Evolutionary conservation across 2,888 invertebrate genomes (phyloP), one percentile per base, ranked within the genome.

Genomic region (Cephus spinipes): DNA sequence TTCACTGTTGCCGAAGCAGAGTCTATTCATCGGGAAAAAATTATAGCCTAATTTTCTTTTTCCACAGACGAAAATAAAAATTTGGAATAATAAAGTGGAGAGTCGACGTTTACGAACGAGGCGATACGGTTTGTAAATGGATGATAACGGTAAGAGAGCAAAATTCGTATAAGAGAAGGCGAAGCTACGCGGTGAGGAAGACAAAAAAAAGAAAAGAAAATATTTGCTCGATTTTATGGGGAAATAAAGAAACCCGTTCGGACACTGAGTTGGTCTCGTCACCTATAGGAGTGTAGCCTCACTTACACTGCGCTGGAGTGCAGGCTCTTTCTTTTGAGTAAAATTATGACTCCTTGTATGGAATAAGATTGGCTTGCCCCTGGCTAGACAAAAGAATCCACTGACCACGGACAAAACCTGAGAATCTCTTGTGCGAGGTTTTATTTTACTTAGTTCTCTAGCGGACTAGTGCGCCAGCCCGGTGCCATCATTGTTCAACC

Each of bases 341-440:
- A 71, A 71, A 71, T 71, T 71, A 71, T 33, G 71, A 33, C 71
- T 71, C 71, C 71, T 71, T 71, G 71, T 71, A 71, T 30, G 71
- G 71, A 31, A 15, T 33, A 33, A 33, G 71, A 71, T 71, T 71
- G 71, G 71, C 71, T 33, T 71, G 71, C 71, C 30, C 33, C 33
- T 12, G 71, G 71, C 71, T 71, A 71, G 30, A 71, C 71, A 30
- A 71, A 71, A 71, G 71, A 33, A 30, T 15, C 9, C 71, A 23
- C 71, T 31, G 33, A 33, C 31, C 12, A 33, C 71, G 71, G 15
- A 71, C 30, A 31, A 32, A 71, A 71, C 71, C 71, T 23, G 33
- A 15, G 33, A 30, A 71, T 33, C 30, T 32, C 71, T 30, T 71
- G 31, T n/a, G 15, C 71, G 33, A 12, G 11, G 71, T 23, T 55